These are phyloP conservation scores for Matsumurasca onukii DNA, from an alignment of 1,140 invertebrate species.

Conservation along the genomic window DNA sequence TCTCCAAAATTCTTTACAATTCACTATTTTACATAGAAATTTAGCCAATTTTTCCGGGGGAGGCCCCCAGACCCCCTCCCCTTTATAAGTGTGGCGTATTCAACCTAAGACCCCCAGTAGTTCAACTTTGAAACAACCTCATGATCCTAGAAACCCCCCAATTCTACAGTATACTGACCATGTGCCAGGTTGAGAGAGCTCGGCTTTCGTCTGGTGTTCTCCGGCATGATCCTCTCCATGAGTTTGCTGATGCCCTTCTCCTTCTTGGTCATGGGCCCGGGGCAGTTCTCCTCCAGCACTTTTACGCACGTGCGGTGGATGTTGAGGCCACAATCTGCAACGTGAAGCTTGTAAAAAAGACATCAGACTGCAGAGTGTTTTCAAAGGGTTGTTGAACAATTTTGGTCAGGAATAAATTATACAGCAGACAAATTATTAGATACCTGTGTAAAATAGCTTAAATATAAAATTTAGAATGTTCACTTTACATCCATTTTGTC, in stretches of 20 bases:
- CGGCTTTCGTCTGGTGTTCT: conserved; percentile 54
- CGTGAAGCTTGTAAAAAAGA: not conserved
- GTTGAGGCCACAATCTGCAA: conserved; percentile 82
- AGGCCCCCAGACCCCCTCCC: too few relatives aligned
- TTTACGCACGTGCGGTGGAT: conserved; percentile 84
- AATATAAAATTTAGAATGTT: not conserved
- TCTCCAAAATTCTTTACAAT: too few relatives aligned
- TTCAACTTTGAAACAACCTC: too few relatives aligned
- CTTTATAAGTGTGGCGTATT: too few relatives aligned
- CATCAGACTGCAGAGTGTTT: not conserved
- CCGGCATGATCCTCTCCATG: conserved; percentile 70
- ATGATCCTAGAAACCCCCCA: too few relatives aligned
- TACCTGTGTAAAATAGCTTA: not conserved
- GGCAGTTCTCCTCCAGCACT: conserved; percentile 80
- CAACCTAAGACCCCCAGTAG: too few relatives aligned
- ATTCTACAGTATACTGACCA: conserved; percentile 47
- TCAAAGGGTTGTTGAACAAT: not conserved
- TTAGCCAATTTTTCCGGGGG: too few relatives aligned
- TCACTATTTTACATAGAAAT: too few relatives aligned
- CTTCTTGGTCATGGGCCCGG: conserved; percentile 70
- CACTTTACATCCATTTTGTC: too few relatives aligned
- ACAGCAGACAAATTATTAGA: not conserved
- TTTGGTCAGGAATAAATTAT: too few relatives aligned
- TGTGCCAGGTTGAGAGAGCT: conserved; percentile 50
- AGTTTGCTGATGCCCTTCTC: conserved; percentile 69